Conservation (phyloP, 1,140 invertebrate species). For the Thaumetopoea pityocampa region DNA sequence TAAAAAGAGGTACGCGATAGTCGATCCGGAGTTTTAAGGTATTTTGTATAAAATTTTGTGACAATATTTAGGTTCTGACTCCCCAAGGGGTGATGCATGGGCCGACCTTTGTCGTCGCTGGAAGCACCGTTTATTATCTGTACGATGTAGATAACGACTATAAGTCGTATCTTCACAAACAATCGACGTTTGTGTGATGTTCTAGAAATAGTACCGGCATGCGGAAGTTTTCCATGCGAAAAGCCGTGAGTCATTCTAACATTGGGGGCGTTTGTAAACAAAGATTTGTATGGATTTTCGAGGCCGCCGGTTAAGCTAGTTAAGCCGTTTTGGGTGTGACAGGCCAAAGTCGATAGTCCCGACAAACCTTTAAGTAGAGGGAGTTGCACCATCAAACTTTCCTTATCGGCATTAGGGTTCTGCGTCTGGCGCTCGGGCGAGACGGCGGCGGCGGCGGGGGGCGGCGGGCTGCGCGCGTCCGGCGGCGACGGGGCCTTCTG, state of each 20-base stretch:
- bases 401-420: conserved; percentile 51
- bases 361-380: conserved; percentile 69
- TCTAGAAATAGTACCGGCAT: conserved; percentile 25
- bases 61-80: too few relatives aligned
- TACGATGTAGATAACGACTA: too few relatives aligned
- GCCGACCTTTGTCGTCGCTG: too few relatives aligned
- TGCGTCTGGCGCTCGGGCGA: conserved; percentile 46
- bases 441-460: conserved; percentile 39
- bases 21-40: too few relatives aligned
- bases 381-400: conserved; percentile 67
- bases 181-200: too few relatives aligned
- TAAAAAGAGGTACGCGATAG: too few relatives aligned
- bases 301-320: conserved; percentile 5
- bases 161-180: too few relatives aligned
- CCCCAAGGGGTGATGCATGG: too few relatives aligned
- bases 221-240: conserved; percentile 15
- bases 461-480: conserved; percentile 55
- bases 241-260: conserved; percentile 25
- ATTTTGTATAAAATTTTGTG: too few relatives aligned
- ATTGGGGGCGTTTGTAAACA: conserved; percentile 35
- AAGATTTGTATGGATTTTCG: background rate
- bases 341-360: conserved; percentile 7
- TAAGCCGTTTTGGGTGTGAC: conserved; percentile 9
- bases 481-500: conserved; percentile 60
- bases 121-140: too few relatives aligned